Base-by-base conservation (phyloP, 2,888 invertebrate species). In the Zygothrica quintamaculata region DNA sequence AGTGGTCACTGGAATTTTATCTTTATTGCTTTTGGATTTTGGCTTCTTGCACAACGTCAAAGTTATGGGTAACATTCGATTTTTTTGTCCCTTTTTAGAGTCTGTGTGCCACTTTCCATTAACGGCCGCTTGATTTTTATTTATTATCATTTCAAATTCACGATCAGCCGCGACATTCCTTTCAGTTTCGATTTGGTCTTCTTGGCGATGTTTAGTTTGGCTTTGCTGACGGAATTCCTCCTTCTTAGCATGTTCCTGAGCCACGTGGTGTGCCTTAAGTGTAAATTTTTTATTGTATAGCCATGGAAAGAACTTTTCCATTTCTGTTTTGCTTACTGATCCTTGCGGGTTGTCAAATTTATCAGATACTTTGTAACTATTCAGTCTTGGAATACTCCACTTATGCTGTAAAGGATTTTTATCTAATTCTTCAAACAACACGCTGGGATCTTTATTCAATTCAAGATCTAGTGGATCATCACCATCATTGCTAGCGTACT, bases 111-210 rank as follows among this genome's bases (percentile, higher is more conserved):
- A 11, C 0, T 1, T 3, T 1, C 9, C 13, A 1, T 26, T 52
- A 34, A 1, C 22, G 29, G 4, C 16, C 11, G 15, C n/a, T 57
- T 39, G 4, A 5, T 50, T 71, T 1, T 22, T 34, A 15, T 25
- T 15, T 36, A 68, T 40, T 22, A 74, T 18, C 1, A 40, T 56
- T 5, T 65, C 43, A 2, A 67, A 55, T 3, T 55, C 62, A 1
- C 22, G 64, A 51, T 79, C 74, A 1, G 60, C 40, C 2, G 58
- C 46, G 6, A 43, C 44, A 12, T 39, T 70, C 18, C 5, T 5
- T 22, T 22, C 18, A 5, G 18, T 3, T 22, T 22, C 18, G 5
- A 2, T 22, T 22, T 22, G 47, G 0, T 47, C 46, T 11, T 37
- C 9, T 3, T 47, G 13, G 0, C 8, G 48, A 5, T 4, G 5